Base-by-base conservation (phyloP, 1,140 invertebrate species). In the Neodiprion pinetum region DNA sequence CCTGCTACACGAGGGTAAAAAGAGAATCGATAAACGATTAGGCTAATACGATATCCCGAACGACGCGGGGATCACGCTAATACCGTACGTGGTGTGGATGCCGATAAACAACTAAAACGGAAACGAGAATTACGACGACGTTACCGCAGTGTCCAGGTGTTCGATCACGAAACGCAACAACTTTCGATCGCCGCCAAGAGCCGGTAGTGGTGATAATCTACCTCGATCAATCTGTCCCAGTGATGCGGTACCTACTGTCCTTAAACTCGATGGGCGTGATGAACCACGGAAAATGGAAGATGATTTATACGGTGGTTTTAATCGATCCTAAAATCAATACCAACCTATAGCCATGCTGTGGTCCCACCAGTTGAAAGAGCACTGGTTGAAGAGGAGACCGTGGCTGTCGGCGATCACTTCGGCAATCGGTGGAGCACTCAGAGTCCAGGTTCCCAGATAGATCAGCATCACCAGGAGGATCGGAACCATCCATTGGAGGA, bases 311-410 rank as follows among this genome's bases (percentile, higher is more conserved):
- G 28, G 28, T 0, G 28, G 28, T 5, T 40, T 40, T 5, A 48
- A 68, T 8, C 14, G n/a, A 68, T 68, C 12, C 11, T 12, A 10
- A 21, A 48, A 71, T 67, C 70, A 53, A 48, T 68, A 77, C 79
- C 89, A 89, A 95, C 94, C 95, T 80, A 96, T 95, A 72, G 94
- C 95, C 82, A 96, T 88, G 85, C 94, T 95, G 86, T 96, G 95
- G 90, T 96, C 95, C 95, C 95, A 97, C 96, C 96, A 97, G 80
- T 96, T 96, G 85, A 95, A 97, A 40, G 93, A 92, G 86, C 96
- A 97, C 81, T 96, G 95, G 81, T 95, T 95, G 84, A 97, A 97
- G 80, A 93, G 93, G n/a, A 96, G 87, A 23, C 91, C 92, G 78
- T 90, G 87, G 80, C 92, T 91, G 79, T 96, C 95, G 49, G 91